Base-by-base conservation (phyloP, 2,888 invertebrate species). In the Xestia xanthographa region DNA sequence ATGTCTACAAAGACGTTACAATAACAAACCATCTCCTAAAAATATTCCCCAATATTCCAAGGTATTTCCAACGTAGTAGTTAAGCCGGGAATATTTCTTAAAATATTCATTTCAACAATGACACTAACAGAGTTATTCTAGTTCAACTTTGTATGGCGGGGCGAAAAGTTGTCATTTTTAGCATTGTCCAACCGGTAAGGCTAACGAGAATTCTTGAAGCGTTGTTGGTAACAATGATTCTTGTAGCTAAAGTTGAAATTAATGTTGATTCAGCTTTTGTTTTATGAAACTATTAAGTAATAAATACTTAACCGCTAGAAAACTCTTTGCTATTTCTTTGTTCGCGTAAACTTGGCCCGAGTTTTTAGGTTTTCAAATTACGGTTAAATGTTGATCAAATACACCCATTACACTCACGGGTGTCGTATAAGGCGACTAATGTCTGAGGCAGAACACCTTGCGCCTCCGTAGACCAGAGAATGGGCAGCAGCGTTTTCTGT, bases 71-170 rank as follows among this genome's bases (percentile, higher is more conserved):
- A 53, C 20, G 22, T 20, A 38, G 38, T 50, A 71, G 20, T 65
- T 50, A 48, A 43, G 20, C 43, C 45, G 11, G 38, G 72, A 71
- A 73, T 85, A 76, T 79, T 78, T 66, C 53, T 60, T 75, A 43
- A 82, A 70, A 74, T 81, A 88, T 87, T 88, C 73, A 81, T 88
- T 89, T 79, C 66, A 83, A 88, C 85, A 91, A 86, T 85, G 84
- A 88, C 84, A 87, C 80, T 87, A 87, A 88, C 89, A 85, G 87
- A 91, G 87, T 88, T 90, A 90, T 90, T 90, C 83, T 84, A 85
- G 85, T 85, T 84, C 69, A 79, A 86, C 77, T 87, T 79, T 87
- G 85, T 82, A 79, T 83, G 72, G 69, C 77, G 62, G 72, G 34
- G 79, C 79, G 75, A 77, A 82, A 87, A 68, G 80, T 80, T 87